These are phyloP conservation scores for Hippasteria phrygiana DNA, from an alignment of 53 echinoderm and acorn worm genomes.

Conservation along the genomic window DNA sequence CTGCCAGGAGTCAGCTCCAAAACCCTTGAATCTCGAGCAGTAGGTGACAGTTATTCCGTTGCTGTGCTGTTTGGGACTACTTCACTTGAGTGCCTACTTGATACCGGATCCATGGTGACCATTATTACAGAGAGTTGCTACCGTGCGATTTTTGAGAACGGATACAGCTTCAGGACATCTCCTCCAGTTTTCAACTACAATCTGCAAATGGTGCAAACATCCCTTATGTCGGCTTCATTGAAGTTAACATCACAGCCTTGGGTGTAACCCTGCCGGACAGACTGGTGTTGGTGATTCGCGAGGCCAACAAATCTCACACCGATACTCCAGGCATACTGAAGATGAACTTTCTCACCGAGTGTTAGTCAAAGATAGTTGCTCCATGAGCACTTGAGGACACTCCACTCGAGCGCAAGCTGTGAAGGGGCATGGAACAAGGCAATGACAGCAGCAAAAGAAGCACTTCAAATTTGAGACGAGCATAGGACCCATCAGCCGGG, in stretches of 20 bases:
- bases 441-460: background rate
- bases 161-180: background rate
- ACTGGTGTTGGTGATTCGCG: conserved; percentile 6
- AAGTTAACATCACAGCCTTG: background rate
- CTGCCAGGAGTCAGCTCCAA: conserved; percentile 33
- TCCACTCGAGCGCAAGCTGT: background rate
- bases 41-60: background rate
- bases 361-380: background rate
- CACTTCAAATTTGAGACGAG: background rate
- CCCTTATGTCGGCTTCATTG: conserved; percentile 17
- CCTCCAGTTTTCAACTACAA: background rate
- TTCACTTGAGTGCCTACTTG: background rate
- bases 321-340: conserved; percentile 4
- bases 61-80: background rate
- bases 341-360: conserved; percentile 13
- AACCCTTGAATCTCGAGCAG: background rate
- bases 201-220: conserved; percentile 10
- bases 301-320: background rate
- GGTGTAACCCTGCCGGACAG: background rate
- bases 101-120: conserved; percentile 34
- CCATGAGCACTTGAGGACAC: background rate
- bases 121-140: background rate
- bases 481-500: background rate
- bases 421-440: conserved; percentile 16
- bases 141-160: background rate